Base-by-base conservation (phyloP, 2,797 vertebrate species). In the Helostoma temminkii region DNA sequence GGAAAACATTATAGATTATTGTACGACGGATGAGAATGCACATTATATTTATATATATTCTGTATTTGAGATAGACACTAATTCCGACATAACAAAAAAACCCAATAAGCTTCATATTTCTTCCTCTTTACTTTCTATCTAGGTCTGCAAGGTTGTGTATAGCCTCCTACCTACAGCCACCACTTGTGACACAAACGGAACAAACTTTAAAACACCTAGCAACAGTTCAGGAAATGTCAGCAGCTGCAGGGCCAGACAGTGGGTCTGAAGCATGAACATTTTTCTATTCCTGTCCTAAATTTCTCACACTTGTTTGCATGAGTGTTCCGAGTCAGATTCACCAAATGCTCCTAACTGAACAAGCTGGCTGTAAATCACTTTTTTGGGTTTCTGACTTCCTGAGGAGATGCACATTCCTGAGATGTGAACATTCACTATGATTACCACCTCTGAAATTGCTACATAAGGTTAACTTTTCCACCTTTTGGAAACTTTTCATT, bases 111-210 rank as follows among this genome's bases (percentile, higher is more conserved):
- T 22, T 55, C 26, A 15, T 21, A 3, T 25, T 37, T 65, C 34
- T 36, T 37, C 9, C 54, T 6, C 2, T 9, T 24, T 39, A n/a
- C 11, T 3, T 28, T 54, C 9, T 24, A 22, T 66, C 15, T 30
- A 7, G 9, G 6, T 58, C 56, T 54, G 28, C 12, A 59, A 42
- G 70, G 39, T 22, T 28, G 16, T 43, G 22, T 21, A 19, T 4
- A 2, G 4, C 43, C 26, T 60, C 16, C 14, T 11, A 49, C 65
- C 65, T 36, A 43, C 54, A 57, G 71, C 53, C 41, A 57, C 25
- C 55, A 9, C 74, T 68, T 65, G 48, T 62, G 57, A 75, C 46
- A 81, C 43, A 70, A 75, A 67, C 52, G 56, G 69, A 45, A 74
- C 47, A 59, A 65, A 78, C 30, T 66, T 74, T 58, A 71, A 46